These are phyloP conservation scores for Xenotilapia caudafasciata DNA, from an alignment of 2,113 vertebrate genomes.

Conservation along the genomic window DNA sequence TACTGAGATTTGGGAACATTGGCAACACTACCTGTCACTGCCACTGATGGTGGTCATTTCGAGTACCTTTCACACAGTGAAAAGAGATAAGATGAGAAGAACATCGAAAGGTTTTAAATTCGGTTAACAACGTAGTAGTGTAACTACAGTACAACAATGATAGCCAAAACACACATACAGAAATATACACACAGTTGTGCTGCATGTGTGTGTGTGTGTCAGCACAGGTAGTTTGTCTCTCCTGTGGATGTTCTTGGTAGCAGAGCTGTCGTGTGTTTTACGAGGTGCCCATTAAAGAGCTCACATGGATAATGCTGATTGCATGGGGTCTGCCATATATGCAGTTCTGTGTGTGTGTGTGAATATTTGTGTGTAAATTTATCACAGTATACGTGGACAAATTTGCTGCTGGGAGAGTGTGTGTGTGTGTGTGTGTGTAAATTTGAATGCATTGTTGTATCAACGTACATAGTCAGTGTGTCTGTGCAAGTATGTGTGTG, in stretches of 20 bases:
- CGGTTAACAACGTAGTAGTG: neutral
- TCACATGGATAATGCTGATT: constrained; percentile 77
- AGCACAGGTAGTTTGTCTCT: constrained; percentile 60
- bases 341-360: neutral
- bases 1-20: neutral
- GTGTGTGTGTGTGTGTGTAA: neutral
- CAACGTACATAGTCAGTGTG: neutral
- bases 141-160: neutral
- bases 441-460: constrained; percentile 11
- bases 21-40: neutral
- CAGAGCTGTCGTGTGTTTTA: constrained; percentile 70
- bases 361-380: constrained; percentile 7
- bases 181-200: neutral
- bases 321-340: constrained; percentile 33
- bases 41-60: neutral
- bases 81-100: neutral
- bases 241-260: constrained; percentile 41
- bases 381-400: neutral
- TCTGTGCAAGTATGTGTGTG: constrained; percentile 8
- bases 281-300: constrained; percentile 71
- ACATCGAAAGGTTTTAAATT: neutral
- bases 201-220: neutral
- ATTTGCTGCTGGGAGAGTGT: neutral
- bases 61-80: neutral
- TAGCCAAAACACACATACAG: neutral